Conservation (phyloP, 2,797 vertebrate species). For the Cheracebus regulus region DNA sequence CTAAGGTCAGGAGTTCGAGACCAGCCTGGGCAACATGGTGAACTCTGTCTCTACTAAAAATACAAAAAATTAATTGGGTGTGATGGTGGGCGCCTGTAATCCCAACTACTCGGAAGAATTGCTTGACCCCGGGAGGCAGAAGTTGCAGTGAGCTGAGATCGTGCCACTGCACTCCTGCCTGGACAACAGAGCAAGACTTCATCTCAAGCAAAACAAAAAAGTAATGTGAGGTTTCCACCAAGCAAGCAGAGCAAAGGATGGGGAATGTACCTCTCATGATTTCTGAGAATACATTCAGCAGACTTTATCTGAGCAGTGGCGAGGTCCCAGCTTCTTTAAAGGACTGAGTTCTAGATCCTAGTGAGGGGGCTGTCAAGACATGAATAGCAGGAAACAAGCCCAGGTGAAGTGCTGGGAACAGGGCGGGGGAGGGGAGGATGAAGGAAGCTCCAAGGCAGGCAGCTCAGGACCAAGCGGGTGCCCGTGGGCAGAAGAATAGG, state of each 20-base stretch:
- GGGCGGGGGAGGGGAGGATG: not conserved
- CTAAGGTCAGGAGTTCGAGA: not conserved
- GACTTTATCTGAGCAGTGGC: not conserved
- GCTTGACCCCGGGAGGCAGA: not conserved
- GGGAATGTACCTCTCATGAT: not conserved
- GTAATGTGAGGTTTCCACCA: not conserved
- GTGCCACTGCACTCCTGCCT: not conserved
- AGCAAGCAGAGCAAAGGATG: not conserved
- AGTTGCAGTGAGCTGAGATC: not conserved
- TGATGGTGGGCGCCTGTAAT: not conserved
- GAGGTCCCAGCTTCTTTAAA: not conserved
- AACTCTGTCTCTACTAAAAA: not conserved
- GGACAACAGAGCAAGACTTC: not conserved
- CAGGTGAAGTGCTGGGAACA: not conserved
- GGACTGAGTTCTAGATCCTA: not conserved
- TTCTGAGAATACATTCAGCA: not conserved
- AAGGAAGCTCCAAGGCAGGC: fast-evolving
- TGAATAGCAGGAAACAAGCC: not conserved
- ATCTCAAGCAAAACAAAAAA: not conserved
- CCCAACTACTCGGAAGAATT: not conserved
- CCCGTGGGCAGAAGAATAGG: not conserved
- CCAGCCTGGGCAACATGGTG: not conserved
- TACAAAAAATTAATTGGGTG: not conserved
- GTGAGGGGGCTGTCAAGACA: not conserved
- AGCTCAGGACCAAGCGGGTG: not conserved